Percentiles rank a stretch among this genome's conserved stretches.
These are phyloP conservation scores for Caenorhabditis angaria DNA, from an alignment of 2,888 invertebrate species.

Conservation along the genomic window DNA sequence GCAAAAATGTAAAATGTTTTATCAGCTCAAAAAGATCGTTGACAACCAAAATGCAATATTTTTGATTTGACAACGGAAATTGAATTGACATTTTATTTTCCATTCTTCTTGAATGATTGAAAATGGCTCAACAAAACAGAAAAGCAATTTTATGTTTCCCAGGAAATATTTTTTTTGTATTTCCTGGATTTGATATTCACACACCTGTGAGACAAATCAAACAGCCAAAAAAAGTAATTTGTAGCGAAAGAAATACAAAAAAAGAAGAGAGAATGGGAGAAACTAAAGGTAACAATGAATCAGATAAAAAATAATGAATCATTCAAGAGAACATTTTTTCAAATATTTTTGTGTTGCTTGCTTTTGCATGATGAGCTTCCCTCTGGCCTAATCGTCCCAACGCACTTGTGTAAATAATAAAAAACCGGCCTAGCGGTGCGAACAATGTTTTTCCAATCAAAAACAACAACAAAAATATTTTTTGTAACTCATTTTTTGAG, in stretches of 20 bases:
- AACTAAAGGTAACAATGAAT: background rate
- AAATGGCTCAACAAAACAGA: too few species aligned
- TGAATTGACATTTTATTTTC: background rate
- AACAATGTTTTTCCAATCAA: background rate
- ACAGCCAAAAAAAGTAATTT: too few species aligned
- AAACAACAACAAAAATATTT: background rate
- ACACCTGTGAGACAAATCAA: background rate
- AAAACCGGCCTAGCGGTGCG: background rate
- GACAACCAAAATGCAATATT: background rate
- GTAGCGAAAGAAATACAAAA: background rate
- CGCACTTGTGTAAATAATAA: background rate
- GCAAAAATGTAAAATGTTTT: background rate
- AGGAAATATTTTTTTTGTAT: too few species aligned
- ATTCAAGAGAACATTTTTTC: background rate
- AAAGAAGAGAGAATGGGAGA: background rate
- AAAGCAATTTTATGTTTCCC: too few species aligned
- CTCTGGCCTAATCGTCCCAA: background rate
- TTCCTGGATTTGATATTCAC: too few species aligned
- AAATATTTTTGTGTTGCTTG: background rate
- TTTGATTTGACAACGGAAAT: background rate
- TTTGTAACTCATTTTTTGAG: too few species aligned
- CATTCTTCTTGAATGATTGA: too few species aligned
- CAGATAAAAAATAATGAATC: background rate
- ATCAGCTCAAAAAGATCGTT: background rate
- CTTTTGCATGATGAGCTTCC: background rate